Evolutionary conservation across 2,113 vertebrate genomes (phyloP).

Genomic region (Notechis scutatus): DNA sequence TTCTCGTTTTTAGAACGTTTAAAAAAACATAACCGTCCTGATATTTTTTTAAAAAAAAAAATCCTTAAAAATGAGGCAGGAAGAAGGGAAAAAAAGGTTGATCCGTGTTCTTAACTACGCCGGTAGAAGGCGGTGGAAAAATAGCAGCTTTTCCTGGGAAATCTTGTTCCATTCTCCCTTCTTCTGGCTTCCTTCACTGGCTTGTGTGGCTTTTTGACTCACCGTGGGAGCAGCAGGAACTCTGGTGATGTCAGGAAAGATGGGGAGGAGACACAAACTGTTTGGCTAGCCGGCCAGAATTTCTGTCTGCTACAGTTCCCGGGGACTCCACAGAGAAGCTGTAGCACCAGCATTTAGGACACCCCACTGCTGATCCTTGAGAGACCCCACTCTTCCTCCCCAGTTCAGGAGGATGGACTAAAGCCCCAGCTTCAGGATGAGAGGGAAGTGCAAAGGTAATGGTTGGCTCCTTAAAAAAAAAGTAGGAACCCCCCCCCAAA

Average conservation of each 20-base stretch:
- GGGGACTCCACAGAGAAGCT: not conserved
- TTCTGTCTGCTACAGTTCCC: not conserved
- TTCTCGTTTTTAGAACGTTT: not conserved
- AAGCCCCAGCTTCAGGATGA: not conserved
- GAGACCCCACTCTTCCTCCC: not conserved
- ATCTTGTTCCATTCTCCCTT: not conserved
- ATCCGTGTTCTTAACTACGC: not conserved
- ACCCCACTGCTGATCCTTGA: accelerated
- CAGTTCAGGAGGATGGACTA: not conserved
- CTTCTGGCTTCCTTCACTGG: not conserved
- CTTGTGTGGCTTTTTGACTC: conserved; percentile 25
- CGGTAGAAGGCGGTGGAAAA: not conserved
- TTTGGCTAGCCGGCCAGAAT: not conserved
- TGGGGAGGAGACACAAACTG: not conserved
- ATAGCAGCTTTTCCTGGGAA: not conserved
- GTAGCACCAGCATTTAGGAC: not conserved
- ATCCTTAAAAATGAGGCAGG: not conserved
- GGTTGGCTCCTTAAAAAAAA: not conserved
- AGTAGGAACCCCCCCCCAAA: too few species aligned
- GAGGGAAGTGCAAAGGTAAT: conserved; percentile 16
- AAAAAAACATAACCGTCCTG: not conserved
- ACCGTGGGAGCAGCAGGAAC: conserved; percentile 15
- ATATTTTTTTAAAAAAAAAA: not conserved
- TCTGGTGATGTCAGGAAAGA: conserved; percentile 6
- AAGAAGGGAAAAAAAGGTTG: not conserved